These are phyloP conservation scores for Cairina moschata DNA, from an alignment of 2,113 vertebrate genomes.

Conservation along the genomic window DNA sequence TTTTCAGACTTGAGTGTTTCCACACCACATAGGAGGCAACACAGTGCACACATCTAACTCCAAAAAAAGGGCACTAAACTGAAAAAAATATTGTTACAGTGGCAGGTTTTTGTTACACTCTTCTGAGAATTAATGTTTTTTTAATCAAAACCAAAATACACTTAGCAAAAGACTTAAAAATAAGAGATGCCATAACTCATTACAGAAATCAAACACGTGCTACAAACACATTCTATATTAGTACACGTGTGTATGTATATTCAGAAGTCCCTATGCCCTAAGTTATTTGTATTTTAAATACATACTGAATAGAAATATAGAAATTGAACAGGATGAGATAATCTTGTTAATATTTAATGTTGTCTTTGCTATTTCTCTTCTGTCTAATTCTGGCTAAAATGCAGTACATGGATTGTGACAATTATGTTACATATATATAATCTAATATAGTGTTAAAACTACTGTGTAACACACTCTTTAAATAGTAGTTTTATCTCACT, in stretches of 20 bases:
- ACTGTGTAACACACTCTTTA: no score
- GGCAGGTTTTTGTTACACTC: neutral
- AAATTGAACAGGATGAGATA: neutral
- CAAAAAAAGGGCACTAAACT: neutral
- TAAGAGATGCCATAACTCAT: neutral
- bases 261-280: neutral
- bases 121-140: neutral
- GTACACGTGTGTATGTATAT: neutral
- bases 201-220: neutral
- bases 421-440: neutral
- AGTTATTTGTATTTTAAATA: constrained; percentile 9
- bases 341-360: neutral
- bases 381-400: constrained; percentile 19
- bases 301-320: neutral
- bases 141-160: neutral
- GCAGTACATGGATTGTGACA: neutral
- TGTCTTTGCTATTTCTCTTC: neutral
- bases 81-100: neutral
- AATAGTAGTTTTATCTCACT: neutral
- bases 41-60: fast-evolving
- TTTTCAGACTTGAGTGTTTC: neutral
- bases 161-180: neutral
- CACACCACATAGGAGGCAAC: neutral
- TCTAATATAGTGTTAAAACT: no score
- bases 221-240: neutral